Percentiles rank a stretch among this genome's conserved stretches.
phyloP scores from a whole-genome alignment of 2,113 vertebrate genomes.

The Diadophis punctatus region DNA sequence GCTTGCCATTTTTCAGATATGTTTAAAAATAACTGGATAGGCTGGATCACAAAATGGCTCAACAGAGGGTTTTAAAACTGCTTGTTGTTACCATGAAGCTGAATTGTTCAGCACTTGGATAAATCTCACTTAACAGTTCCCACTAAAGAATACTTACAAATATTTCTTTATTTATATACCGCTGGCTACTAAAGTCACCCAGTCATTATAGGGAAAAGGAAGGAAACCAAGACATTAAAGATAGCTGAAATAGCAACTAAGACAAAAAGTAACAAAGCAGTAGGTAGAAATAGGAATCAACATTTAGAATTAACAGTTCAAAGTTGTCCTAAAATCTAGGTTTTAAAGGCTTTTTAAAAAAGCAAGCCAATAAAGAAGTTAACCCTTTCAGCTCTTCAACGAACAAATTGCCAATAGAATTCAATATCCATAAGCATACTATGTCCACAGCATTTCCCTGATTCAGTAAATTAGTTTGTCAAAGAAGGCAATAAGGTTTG shows the following conservation, averaged over 20 bases:
- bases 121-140: neutral
- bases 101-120: neutral
- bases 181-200: neutral
- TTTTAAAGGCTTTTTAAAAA: neutral
- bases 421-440: too few species aligned
- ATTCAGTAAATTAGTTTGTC: too few species aligned
- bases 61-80: neutral
- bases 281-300: neutral
- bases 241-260: neutral
- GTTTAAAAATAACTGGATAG: constrained; percentile 3
- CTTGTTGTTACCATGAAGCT: neutral
- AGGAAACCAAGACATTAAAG: neutral
- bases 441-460: too few species aligned
- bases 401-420: too few species aligned
- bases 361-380: neutral
- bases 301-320: neutral
- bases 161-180: neutral
- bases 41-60: neutral
- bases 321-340: neutral
- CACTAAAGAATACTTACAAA: neutral
- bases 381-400: too few species aligned
- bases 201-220: neutral
- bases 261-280: neutral
- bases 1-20: constrained; percentile 10
- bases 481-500: too few species aligned